Evolutionary conservation across 1,140 invertebrate genomes (phyloP).

Genomic region (Drosophila varians): DNA sequence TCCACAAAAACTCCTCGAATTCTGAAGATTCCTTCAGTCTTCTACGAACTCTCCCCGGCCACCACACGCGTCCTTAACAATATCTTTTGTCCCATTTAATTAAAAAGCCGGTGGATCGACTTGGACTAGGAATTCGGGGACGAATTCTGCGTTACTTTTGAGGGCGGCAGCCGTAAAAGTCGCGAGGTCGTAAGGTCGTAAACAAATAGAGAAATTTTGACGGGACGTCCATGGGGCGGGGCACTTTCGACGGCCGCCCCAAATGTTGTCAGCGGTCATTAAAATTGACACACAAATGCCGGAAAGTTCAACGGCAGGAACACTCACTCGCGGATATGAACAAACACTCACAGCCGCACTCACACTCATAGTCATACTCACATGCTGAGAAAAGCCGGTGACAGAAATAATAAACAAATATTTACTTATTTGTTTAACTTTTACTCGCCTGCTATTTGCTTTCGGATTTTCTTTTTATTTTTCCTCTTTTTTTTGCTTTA

Average conservation of each 20-base stretch:
- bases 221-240: constrained; percentile 16
- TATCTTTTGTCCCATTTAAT: constrained; percentile 56
- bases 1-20: constrained; percentile 35
- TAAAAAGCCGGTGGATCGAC: constrained; percentile 40
- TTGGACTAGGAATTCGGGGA: neutral
- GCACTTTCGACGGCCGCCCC: constrained; percentile 3
- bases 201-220: constrained; percentile 14
- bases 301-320: constrained; percentile 65
- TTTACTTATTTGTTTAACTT: constrained; percentile 70
- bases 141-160: neutral
- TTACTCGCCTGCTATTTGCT: constrained; percentile 59
- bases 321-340: constrained; percentile 11
- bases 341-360: constrained; percentile 20
- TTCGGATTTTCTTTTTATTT: constrained; percentile 33
- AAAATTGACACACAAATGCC: constrained; percentile 63
- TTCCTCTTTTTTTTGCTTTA: constrained; percentile 37
- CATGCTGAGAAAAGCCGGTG: constrained; percentile 24
- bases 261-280: constrained; percentile 47
- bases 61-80: neutral
- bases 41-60: constrained; percentile 13
- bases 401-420: constrained; percentile 64
- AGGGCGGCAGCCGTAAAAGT: constrained; percentile 33
- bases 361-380: neutral
- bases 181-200: too few species aligned
- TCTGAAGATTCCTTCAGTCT: constrained; percentile 21